Base-by-base conservation (phyloP, 30 jellyfish, hydroid and myxozoan species). In the Morbakka virulenta region DNA sequence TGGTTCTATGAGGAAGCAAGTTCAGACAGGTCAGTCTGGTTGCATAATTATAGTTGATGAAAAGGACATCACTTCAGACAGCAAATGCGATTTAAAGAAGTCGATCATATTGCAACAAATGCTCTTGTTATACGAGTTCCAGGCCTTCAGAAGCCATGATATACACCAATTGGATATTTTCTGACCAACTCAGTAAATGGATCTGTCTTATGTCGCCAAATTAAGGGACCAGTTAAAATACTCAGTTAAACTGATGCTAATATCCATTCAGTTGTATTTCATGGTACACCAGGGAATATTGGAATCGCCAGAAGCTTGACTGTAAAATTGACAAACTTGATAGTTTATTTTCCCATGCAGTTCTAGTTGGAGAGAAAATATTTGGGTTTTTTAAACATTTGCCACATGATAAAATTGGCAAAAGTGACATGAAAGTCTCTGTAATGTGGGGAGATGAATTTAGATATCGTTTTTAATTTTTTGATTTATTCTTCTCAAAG, bases 341-440 rank as follows among this genome's bases (percentile, higher is more conserved):
- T 62, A 73, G 74, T 17, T 13, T 82, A n/a, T 77, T 75, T 65
- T 53, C 83, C 63, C 81, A 64, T 32, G 71, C 89, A 13, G 14
- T 24, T 26, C 21, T 26, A 1, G 14, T 35, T 2, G 74, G 64
- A 13, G 24, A 28, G 28, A 79, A 64, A 11, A 34, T 79, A 2
- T 20, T 35, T 79, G 84, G n/a, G 33, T 21, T 30, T 79, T 21
- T 4, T 77, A 21, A 64, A 78, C 50, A 31, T 48, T 11, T 78
- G 85, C 68, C 89, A 78, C 68, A 66, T 64, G 84, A 50, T 78
- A 28, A 64, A 78, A 62, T 35, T 77, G 31, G 84, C 89, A 4
- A 35, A 83, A 20, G 77, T 50, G 84, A 61, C 27, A 52, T 52
- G 67, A 61, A 61, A 21, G 41, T 48, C 3, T 32, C 63, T 32